Evolutionary conservation across 2,113 vertebrate genomes (phyloP), one percentile per base, ranked within the genome.

Genomic region (Gasterosteus aculeatus): DNA sequence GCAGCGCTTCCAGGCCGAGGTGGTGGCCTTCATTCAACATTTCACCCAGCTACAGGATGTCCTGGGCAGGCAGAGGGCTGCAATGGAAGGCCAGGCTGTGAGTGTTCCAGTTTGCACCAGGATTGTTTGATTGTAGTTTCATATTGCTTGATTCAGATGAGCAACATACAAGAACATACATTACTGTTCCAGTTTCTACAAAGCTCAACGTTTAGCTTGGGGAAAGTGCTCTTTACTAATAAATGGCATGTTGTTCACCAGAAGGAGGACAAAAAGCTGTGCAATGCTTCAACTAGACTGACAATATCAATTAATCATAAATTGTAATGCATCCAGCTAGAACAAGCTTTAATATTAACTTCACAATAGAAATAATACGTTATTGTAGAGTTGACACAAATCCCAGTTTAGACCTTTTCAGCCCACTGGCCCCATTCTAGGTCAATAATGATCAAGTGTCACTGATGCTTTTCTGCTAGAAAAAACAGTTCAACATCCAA

Each of bases 1-100:
- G 0, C 98, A 99, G 91, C 98, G 98, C 57, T 99, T 99, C 85
- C 98, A 99, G 92, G 95, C 96, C 0, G 98, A 99, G 86, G 95
- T 99, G 86, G 95, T 98, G 56, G 93, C 98, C 26, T 99, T 99
- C 78, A 95, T 99, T 46, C 98, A 99, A 61, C 97, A 99, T 42
- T 99, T 99, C 62, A 98, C 97, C 0, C 98, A 99, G 91, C 93
- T 99, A 19, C 98, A 99, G 68, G 98, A 99, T 1, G 95, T 99
- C 68, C 64, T 99, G 1, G 98, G 98, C 57, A 81, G 98, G 39
- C 98, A 99, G 85, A 95, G 97, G 83, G 98, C 98, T 4, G 98
- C 98, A 0, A 91, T 98, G 14, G 95, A 99, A 91, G 98, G 98
- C 31, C 98, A 99, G 88, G 95, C 95, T 58, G 98, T 99, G 92